These are phyloP conservation scores for Phaonia tiefii DNA, from an alignment of 2,888 invertebrate genomes.

Conservation along the genomic window DNA sequence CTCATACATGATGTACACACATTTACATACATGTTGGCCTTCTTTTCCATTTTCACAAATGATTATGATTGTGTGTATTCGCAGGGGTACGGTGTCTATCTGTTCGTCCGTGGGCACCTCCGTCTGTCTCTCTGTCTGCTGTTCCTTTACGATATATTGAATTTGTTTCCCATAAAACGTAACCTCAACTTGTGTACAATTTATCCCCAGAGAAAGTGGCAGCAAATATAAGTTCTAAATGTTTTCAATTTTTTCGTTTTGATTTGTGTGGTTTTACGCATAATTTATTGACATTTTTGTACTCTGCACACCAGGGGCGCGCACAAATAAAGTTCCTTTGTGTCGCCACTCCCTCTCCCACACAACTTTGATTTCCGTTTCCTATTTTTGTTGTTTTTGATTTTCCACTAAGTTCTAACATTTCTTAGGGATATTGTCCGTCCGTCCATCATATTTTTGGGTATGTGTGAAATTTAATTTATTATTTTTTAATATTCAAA, in stretches of 20 bases:
- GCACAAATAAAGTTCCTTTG: constrained; percentile 27
- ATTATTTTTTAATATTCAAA: constrained; percentile 62
- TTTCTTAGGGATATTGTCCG: constrained; percentile 57
- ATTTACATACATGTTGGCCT: constrained; percentile 59
- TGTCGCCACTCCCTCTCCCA: constrained; percentile 5
- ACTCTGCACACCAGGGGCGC: constrained; percentile 60
- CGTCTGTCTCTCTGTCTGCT: constrained; percentile 11
- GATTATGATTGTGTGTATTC: constrained; percentile 29
- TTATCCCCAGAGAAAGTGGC: too few species aligned
- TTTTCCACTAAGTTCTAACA: constrained; percentile 43
- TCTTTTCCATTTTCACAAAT: constrained; percentile 25
- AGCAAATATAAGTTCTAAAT: too few species aligned
- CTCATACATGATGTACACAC: constrained; percentile 7
- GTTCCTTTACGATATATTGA: constrained; percentile 28
- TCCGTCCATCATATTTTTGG: constrained; percentile 23
- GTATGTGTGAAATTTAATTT: constrained; percentile 44
- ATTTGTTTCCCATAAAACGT: constrained; percentile 45
- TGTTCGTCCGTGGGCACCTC: too few species aligned
- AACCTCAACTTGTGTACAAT: constrained; percentile 54
- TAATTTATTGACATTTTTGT: constrained; percentile 70
- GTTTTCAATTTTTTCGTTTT: constrained; percentile 70
- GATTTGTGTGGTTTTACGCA: constrained; percentile 71
- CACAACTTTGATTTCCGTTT: constrained; percentile 32
- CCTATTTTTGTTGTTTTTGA: constrained; percentile 37
- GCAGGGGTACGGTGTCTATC: constrained; percentile 2